Conservation (phyloP, 2,888 invertebrate species). For the Norana najaformis region DNA sequence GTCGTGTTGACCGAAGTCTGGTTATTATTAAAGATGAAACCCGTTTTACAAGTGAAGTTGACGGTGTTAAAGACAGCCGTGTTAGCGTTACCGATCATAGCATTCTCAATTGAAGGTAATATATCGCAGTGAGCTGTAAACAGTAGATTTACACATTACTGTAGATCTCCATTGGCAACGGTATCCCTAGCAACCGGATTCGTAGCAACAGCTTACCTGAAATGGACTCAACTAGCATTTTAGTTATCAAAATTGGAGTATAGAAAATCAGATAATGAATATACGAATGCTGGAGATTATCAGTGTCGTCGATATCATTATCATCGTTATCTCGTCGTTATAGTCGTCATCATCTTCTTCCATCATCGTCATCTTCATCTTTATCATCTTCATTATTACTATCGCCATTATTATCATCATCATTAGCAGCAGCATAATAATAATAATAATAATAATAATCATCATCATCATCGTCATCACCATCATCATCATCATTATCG, state of each 20-base stretch:
- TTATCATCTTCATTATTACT: background rate
- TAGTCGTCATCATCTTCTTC: too few species aligned
- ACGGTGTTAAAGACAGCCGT: conserved; percentile 39
- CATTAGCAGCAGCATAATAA: background rate
- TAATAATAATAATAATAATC: too few species aligned
- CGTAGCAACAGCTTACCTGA: too few species aligned
- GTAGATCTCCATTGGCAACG: background rate
- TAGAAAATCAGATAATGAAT: too few species aligned
- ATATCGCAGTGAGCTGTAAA: conserved; percentile 42
- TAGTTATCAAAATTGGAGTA: too few species aligned
- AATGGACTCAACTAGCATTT: too few species aligned
- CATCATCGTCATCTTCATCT: background rate
- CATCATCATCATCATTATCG: too few species aligned
- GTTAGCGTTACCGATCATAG: conserved; percentile 29
- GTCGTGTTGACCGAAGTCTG: conserved; percentile 39
- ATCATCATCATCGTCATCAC: too few species aligned
- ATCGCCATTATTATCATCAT: background rate
- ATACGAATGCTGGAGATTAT: too few species aligned
- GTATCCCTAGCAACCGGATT: too few species aligned
- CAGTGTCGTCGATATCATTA: too few species aligned
- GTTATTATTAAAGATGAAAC: conserved; percentile 41
- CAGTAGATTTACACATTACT: background rate
- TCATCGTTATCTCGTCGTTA: too few species aligned
- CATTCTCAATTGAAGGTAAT: conserved; percentile 38
- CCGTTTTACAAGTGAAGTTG: conserved; percentile 44